Conservation (phyloP, 2,113 vertebrate genomes). For the Apus apus region DNA sequence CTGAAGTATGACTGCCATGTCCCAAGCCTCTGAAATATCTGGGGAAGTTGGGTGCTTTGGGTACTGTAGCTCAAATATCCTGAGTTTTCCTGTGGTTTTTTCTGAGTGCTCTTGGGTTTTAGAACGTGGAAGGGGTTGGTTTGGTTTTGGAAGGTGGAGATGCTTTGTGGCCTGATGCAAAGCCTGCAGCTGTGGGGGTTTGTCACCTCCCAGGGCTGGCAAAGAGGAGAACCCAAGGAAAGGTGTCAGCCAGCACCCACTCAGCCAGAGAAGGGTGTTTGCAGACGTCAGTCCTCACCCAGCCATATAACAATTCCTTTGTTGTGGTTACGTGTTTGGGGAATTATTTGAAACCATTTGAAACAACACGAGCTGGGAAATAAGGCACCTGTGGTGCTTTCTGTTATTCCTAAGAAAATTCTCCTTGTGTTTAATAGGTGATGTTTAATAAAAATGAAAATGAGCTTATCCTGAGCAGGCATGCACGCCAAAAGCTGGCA, state of each 20-base stretch:
- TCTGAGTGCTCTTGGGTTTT: accelerated
- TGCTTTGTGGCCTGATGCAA: neutral
- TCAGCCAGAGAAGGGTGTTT: neutral
- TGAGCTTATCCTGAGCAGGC: slow-evolving; percentile 69
- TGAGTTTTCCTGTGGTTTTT: accelerated
- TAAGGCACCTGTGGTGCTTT: slow-evolving; percentile 52
- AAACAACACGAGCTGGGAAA: neutral
- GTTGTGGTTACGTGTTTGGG: neutral
- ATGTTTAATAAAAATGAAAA: slow-evolving; percentile 74
- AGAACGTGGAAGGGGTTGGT: neutral
- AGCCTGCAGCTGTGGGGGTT: neutral
- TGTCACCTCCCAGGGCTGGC: neutral
- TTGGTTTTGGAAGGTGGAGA: neutral
- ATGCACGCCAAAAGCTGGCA: slow-evolving; percentile 66
- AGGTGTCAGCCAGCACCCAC: neutral
- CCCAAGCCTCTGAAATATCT: accelerated
- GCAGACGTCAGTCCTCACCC: neutral
- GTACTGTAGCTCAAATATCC: accelerated
- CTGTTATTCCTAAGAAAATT: slow-evolving; percentile 46
- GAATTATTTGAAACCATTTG: neutral
- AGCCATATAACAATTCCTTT: neutral
- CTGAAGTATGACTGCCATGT: neutral
- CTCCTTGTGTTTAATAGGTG: slow-evolving; percentile 65
- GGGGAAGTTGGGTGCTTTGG: neutral
- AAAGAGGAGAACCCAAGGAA: neutral